Percentiles rank a stretch among this genome's conserved stretches.
These are phyloP conservation scores for Theodoxus fluviatilis DNA, from an alignment of 2,888 invertebrate genomes.

Conservation along the genomic window DNA sequence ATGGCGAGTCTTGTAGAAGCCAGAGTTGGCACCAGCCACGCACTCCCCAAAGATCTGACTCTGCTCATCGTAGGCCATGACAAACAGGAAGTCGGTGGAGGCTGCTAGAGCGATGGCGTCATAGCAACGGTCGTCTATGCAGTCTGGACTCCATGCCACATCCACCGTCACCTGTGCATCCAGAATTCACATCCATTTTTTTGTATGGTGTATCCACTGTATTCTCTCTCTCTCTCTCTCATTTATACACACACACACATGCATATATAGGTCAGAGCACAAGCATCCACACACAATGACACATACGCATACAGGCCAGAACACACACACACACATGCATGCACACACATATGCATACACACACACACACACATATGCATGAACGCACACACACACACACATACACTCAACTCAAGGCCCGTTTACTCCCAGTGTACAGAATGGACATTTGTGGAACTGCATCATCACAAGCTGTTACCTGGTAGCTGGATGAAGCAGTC, in stretches of 20 bases:
- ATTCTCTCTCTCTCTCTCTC: neutral
- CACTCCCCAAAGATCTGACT: conserved; percentile 63
- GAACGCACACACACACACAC: too few species aligned
- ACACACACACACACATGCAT: too few species aligned
- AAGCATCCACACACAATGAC: neutral
- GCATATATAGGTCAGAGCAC: neutral
- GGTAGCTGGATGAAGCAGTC: conserved; percentile 43
- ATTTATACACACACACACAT: conserved; percentile 2
- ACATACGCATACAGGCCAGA: neutral
- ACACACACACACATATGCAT: too few species aligned
- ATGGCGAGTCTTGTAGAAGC: conserved; percentile 36
- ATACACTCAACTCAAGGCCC: neutral
- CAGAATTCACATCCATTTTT: neutral
- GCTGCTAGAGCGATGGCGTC: conserved; percentile 59
- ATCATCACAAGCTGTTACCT: too few species aligned
- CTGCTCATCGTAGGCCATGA: conserved; percentile 66
- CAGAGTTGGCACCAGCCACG: conserved; percentile 59
- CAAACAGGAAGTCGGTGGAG: conserved; percentile 62
- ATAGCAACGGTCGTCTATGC: conserved; percentile 64
- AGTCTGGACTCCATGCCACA: conserved; percentile 64
- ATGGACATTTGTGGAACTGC: too few species aligned
- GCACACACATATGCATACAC: too few species aligned
- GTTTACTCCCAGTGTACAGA: neutral
- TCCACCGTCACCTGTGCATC: conserved; percentile 62
- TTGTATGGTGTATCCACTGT: neutral